Evolutionary conservation across 1,140 invertebrate genomes (phyloP).

Genomic region (Pseudomyrmex flavicornis): DNA sequence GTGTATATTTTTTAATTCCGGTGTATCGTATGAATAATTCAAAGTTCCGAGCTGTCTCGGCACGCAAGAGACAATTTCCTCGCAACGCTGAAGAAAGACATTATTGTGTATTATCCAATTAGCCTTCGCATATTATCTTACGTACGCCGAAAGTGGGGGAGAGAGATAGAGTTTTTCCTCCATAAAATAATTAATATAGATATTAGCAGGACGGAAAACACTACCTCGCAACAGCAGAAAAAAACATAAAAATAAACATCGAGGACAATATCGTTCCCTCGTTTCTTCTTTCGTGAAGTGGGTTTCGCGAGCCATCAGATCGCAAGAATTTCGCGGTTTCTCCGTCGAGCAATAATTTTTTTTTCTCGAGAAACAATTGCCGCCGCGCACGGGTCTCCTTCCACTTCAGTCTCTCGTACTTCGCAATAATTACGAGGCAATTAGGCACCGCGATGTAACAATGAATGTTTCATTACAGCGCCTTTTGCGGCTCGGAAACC

Average conservation of each 20-base stretch:
- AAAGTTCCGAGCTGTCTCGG: not conserved
- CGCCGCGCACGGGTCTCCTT: not conserved
- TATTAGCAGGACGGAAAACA: not conserved
- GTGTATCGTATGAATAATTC: slow-evolving; percentile 3
- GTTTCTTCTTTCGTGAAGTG: slow-evolving; percentile 35
- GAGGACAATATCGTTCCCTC: slow-evolving; percentile 58
- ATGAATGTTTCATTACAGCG: slow-evolving; percentile 49
- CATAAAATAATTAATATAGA: slow-evolving; percentile 56
- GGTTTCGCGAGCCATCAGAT: slow-evolving; percentile 56
- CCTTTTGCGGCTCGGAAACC: slow-evolving; percentile 24
- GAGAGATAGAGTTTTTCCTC: not conserved
- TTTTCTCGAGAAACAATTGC: slow-evolving; percentile 2
- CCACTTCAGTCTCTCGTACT: slow-evolving; percentile 1
- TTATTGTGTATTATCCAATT: slow-evolving; percentile 1
- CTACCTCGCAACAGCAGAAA: slow-evolving; percentile 11
- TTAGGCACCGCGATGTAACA: slow-evolving; percentile 29
- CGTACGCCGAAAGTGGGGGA: slow-evolving; percentile 12
- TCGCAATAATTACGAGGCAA: slow-evolving; percentile 49
- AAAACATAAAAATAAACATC: slow-evolving; percentile 47
- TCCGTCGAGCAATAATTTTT: slow-evolving; percentile 42
- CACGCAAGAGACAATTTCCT: slow-evolving; percentile 29
- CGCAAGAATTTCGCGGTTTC: slow-evolving; percentile 44
- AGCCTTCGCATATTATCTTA: not conserved
- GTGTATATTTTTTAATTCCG: slow-evolving; percentile 22
- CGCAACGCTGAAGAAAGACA: not conserved